Evolutionary conservation across 2,888 invertebrate species (phyloP), one percentile per base, ranked within the genome.

Genomic region (Megastigmus dorsalis): DNA sequence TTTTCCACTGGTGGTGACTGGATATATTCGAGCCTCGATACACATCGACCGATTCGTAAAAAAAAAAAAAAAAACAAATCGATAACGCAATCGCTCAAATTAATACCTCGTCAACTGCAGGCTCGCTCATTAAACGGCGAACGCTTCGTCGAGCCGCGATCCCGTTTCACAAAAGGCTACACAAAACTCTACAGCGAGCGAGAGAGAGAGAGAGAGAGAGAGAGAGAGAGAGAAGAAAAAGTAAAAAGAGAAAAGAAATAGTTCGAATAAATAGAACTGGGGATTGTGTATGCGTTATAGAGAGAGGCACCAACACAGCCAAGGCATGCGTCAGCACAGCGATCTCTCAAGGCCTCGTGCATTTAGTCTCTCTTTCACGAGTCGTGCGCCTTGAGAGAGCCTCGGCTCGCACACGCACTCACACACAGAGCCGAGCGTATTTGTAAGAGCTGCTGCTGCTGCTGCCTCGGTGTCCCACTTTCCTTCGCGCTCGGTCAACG

Each of bases 401-500:
- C n/a, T n/a, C n/a, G n/a, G 23, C 23, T 20, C 9, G n/a, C 66
- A 26, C 3, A 9, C 50, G n/a, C n/a, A 41, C 28, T n/a, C 18
- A 57, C 26, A 3, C 13, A 52, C 38, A 52, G 30, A 10, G 2
- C 10, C 2, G 26, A 13, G 55, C 43, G 30, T 10, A 15, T 55
- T 4, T 50, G 23, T 50, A 50, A 20, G n/a, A 5, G 9, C 33
- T 7, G 20, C 54, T 9, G 15, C n/a, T n/a, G n/a, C n/a, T n/a
- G n/a, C n/a, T n/a, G 68, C 57, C 52, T 70, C 70, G 69, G 33
- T 84, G 84, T 86, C 88, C 87, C 85, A 88, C 88, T 88, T 88
- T 87, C 87, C 85, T 85, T 83, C 79, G 80, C 81, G 83, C 81
- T 82, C 86, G 87, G 87, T 87, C 87, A 88, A 86, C 86, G 87